These are phyloP conservation scores for Leuctra nigra DNA, from an alignment of 2,888 invertebrate genomes.

Conservation along the genomic window DNA sequence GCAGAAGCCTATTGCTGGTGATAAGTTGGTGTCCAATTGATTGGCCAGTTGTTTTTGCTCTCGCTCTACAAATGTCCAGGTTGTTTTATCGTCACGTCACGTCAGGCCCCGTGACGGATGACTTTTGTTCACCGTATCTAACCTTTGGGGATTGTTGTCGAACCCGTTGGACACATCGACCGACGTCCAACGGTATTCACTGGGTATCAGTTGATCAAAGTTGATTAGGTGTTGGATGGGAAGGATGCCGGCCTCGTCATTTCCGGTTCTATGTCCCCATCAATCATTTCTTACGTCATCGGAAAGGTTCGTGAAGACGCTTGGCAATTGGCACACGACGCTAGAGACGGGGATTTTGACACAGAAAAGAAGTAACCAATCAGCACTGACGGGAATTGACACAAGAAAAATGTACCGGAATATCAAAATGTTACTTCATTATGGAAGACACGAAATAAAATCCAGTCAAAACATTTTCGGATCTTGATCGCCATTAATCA, in stretches of 20 bases:
- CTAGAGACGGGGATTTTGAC: neutral
- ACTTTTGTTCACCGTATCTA: slow-evolving; percentile 1
- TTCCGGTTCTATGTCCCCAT: neutral
- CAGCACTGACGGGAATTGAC: too few species aligned
- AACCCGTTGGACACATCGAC: neutral
- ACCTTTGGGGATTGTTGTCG: neutral
- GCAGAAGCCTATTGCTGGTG: neutral
- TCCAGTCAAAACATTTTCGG: too few species aligned
- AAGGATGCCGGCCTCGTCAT: neutral
- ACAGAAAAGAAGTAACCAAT: too few species aligned
- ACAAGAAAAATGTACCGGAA: too few species aligned
- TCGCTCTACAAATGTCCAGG: slow-evolving; percentile 8
- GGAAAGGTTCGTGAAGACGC: neutral
- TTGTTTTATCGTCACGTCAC: slow-evolving; percentile 8
- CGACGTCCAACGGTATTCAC: neutral
- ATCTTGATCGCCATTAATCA: too few species aligned
- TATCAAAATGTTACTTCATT: too few species aligned
- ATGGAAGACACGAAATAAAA: too few species aligned
- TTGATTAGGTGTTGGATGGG: neutral
- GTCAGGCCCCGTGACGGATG: neutral
- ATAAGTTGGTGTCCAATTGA: slow-evolving; percentile 15
- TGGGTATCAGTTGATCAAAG: neutral
- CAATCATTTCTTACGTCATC: neutral
- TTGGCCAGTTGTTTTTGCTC: slow-evolving; percentile 12
- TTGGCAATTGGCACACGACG: neutral